Evolutionary conservation across 64 coral and sea anemone species (phyloP).

Genomic region (Catalaphyllia jardinei): DNA sequence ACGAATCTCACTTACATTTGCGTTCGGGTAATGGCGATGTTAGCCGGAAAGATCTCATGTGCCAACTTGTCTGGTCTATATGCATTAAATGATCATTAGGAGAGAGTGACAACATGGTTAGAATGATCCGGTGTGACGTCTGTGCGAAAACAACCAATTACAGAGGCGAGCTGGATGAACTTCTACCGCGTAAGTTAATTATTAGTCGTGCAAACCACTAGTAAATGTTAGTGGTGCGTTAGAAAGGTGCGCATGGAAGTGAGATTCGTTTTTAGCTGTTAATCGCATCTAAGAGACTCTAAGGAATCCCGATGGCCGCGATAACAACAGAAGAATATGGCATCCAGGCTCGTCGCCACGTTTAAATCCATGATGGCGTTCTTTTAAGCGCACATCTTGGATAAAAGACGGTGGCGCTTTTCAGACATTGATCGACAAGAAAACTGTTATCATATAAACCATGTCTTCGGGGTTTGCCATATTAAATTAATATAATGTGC

Average conservation of each 20-base stretch:
- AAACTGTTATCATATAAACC: too few species aligned
- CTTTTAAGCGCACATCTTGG: neutral
- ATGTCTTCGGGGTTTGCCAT: too few species aligned
- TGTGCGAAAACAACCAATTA: neutral
- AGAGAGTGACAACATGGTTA: conserved; percentile 32
- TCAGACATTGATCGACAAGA: too few species aligned
- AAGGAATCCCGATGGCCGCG: neutral
- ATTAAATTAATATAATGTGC: too few species aligned
- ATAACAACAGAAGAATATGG: neutral
- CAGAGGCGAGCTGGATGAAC: neutral
- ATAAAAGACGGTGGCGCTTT: neutral
- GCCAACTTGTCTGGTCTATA: conserved; percentile 11
- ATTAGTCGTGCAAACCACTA: neutral
- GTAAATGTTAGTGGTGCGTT: neutral
- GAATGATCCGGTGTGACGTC: neutral
- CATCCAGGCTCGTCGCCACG: too few species aligned
- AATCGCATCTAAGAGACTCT: neutral
- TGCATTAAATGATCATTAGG: conserved; percentile 22
- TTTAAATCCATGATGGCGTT: too few species aligned
- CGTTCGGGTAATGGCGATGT: neutral
- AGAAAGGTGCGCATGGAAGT: conserved; percentile 12
- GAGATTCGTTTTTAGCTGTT: conserved; percentile 9
- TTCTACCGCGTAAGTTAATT: neutral
- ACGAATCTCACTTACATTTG: conserved; percentile 34
- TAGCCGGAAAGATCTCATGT: neutral